Percentiles rank a stretch among this genome's conserved stretches.
Evolutionary conservation across 2,113 vertebrate species (phyloP).

Genomic region (Neoarius graeffei): DNA sequence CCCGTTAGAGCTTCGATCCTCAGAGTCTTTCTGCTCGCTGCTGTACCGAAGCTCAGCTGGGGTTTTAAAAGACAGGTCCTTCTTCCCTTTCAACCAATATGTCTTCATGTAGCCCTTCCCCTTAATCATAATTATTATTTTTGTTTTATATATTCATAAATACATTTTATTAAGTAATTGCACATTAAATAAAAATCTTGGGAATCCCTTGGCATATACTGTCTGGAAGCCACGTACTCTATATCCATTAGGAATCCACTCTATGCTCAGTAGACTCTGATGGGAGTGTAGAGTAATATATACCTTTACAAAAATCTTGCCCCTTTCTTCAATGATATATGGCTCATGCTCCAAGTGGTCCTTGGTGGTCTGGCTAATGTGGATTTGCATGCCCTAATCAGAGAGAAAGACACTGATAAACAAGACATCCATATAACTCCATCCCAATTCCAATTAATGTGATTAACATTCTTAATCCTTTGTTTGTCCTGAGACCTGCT

Average conservation of each 20-base stretch:
- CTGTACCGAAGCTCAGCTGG: conserved; percentile 70
- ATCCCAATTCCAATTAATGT: conserved; percentile 50
- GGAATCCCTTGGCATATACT: background rate
- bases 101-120: conserved; percentile 79
- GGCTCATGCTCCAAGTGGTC: conserved; percentile 76
- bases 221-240: background rate
- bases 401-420: conserved; percentile 46
- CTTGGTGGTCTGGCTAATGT: conserved; percentile 77
- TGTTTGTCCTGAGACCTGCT: conserved; percentile 36
- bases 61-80: conserved; percentile 71
- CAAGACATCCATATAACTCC: conserved; percentile 12
- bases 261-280: background rate
- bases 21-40: conserved; percentile 69
- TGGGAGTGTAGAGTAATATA: background rate
- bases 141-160: background rate
- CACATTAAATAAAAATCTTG: background rate
- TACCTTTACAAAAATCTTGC: conserved; percentile 77
- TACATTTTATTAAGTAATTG: background rate
- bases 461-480: conserved; percentile 50
- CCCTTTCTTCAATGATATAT: conserved; percentile 72
- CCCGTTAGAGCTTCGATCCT: conserved; percentile 71
- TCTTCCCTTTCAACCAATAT: conserved; percentile 77
- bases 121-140: conserved; percentile 47
- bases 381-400: conserved; percentile 77
- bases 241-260: background rate